Base-by-base conservation (phyloP, 2,113 vertebrate species). In the Lepidothrix coronata region DNA sequence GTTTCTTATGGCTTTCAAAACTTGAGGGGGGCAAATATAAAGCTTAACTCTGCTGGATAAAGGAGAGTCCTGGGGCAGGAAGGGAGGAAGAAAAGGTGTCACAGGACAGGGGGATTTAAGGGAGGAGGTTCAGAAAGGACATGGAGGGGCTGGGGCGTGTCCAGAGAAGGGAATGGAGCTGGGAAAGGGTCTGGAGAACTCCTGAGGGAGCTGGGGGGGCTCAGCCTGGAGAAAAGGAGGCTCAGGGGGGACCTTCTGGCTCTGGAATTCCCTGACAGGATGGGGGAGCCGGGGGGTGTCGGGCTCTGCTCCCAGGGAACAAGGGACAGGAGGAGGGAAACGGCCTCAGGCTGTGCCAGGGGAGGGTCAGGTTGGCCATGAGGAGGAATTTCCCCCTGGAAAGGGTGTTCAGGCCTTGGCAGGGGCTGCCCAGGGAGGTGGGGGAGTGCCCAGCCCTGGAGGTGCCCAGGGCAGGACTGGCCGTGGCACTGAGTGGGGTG, bases 381-480 rank as follows among this genome's bases (percentile, higher is more conserved):
- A 14, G 17, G 21, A 61, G 57, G 4, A 25, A 54, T 54, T 46
- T 1, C 27, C 54, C 43, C 14, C 17, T 39, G 46, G 46, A 31
- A 83, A 70, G 5, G 43, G 35, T 14, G 7, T 6, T 3, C 3
- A 58, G 16, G 9, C 14, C 11, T 70, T 21, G 11, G 33, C 33
- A 85, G 14, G 14, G 8, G 3, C 41, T 65, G 51, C 51, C 16
- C 9, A 5, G 46, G 28, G 65, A 52, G 8, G 33, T 28, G 0
- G 14, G 41, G 84, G 37, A 22, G 11, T 19, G 5, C 3, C n/a
- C 59, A n/a, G 3, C 12, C n/a, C n/a, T 41, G 70, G 51, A n/a
- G 12, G 11, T 22, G 14, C 6, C 27, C 2, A 0, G 14, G 28
- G 18, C 37, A 44, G 2, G 1, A 1, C 16, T 22, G 35, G 31